phyloP scores from a whole-genome alignment of 2,888 invertebrate species.

The Therioaphis trifolii region DNA sequence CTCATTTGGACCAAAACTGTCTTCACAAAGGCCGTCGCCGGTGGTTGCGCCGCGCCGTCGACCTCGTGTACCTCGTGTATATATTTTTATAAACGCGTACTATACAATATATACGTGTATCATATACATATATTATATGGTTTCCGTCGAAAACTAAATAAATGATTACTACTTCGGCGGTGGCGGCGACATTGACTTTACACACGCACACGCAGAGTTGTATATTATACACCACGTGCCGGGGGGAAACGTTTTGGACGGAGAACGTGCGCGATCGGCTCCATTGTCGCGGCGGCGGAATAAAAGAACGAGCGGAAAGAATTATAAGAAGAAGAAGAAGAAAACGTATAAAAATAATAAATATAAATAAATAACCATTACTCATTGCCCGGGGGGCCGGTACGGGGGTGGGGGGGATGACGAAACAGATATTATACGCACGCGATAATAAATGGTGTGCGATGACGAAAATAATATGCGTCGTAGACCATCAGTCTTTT shows the following conservation, averaged over 20 bases:
- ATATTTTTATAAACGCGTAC: no score
- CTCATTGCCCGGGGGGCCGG: no score
- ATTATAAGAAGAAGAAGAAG: no score
- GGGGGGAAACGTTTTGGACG: slow-evolving; percentile 10
- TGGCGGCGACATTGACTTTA: not conserved
- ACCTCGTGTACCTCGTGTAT: no score
- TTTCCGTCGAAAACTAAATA: slow-evolving; percentile 31
- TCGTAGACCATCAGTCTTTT: no score
- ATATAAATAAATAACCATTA: slow-evolving; percentile 8
- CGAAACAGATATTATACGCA: no score
- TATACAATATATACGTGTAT: no score
- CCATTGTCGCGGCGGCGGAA: slow-evolving; percentile 17
- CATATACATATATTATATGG: no score
- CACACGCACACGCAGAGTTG: not conserved
- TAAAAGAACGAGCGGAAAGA: no score
- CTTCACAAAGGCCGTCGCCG: slow-evolving; percentile 14
- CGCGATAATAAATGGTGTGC: not conserved
- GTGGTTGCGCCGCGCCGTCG: not conserved
- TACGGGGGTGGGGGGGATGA: no score
- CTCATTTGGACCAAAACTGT: slow-evolving; percentile 36
- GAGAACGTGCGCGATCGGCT: no score
- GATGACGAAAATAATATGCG: not conserved
- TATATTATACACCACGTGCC: not conserved
- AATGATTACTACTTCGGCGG: not conserved
- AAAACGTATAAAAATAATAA: not conserved